phyloP scores from a whole-genome alignment of 2,113 vertebrate species.

The Saimiri boliviensis region DNA sequence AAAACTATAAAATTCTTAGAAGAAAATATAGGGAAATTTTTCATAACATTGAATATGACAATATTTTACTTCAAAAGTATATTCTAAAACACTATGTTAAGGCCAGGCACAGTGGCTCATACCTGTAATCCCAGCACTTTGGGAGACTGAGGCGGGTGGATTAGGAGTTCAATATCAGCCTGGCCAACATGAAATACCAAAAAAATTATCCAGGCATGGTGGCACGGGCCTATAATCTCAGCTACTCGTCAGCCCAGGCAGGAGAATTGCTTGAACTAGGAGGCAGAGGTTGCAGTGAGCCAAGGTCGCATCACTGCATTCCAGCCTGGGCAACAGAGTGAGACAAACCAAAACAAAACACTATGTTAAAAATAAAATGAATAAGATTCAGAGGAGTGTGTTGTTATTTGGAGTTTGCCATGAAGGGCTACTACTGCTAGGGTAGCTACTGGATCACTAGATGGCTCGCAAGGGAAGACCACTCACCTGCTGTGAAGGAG shows the following conservation, averaged over 20 bases:
- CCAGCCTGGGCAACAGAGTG: too few relatives aligned
- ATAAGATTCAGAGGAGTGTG: background rate
- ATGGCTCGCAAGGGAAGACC: conserved; percentile 37
- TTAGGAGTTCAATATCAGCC: too few relatives aligned
- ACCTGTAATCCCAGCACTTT: too few relatives aligned
- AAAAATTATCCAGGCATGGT: too few relatives aligned
- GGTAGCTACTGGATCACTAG: conserved; percentile 68
- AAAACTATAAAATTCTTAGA: background rate
- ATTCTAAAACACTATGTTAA: conserved; percentile 4
- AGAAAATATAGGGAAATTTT: background rate
- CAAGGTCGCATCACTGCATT: too few relatives aligned
- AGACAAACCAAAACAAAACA: background rate
- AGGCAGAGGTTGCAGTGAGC: too few relatives aligned
- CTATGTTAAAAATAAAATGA: background rate
- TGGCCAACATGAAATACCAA: too few relatives aligned
- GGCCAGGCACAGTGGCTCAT: too few relatives aligned
- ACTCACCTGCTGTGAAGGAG: background rate
- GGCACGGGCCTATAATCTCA: too few relatives aligned
- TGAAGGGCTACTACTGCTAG: conserved; percentile 54
- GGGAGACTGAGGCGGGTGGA: too few relatives aligned
- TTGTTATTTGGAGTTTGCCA: conserved; percentile 17
- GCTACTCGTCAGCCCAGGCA: too few relatives aligned
- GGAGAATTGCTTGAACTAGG: too few relatives aligned
- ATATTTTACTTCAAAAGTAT: background rate
- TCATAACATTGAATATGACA: background rate